Percentiles rank a stretch among this genome's conserved stretches.
Conservation (phyloP, 1,140 invertebrate species). For the Eumaeus atala region DNA sequence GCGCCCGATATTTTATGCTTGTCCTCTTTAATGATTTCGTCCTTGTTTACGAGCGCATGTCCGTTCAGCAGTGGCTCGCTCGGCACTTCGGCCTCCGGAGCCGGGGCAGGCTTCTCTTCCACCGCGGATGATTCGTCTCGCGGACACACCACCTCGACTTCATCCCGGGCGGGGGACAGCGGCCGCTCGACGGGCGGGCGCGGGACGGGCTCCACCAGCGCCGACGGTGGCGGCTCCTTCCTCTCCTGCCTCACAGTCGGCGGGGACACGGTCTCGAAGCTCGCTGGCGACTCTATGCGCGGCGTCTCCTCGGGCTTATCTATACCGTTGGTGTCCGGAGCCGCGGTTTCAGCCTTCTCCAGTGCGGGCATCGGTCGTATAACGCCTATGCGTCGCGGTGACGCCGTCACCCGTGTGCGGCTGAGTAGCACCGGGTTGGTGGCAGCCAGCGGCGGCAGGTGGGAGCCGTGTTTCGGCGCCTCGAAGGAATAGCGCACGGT, state of each 20-base stretch:
- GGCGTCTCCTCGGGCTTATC: conserved; percentile 40
- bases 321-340: conserved; percentile 25
- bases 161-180: conserved; percentile 15
- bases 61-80: conserved; percentile 38
- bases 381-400: conserved; percentile 42
- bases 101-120: conserved; percentile 26
- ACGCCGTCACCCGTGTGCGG: conserved; percentile 69
- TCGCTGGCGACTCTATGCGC: conserved; percentile 34
- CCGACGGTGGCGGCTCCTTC: conserved; percentile 44
- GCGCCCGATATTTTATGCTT: conserved; percentile 37
- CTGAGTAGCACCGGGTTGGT: conserved; percentile 50
- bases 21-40: conserved; percentile 28
- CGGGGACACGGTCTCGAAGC: conserved; percentile 27
- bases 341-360: conserved; percentile 23
- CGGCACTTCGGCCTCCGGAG: conserved; percentile 24
- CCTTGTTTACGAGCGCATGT: conserved; percentile 27
- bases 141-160: conserved; percentile 26
- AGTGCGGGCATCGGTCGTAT: conserved; percentile 40
- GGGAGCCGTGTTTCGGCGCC: conserved; percentile 51
- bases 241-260: conserved; percentile 28
- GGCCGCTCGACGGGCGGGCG: conserved; percentile 30
- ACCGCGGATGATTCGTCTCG: no score
- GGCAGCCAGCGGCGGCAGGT: conserved; percentile 73
- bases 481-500: conserved; percentile 78
- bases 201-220: conserved; percentile 45